Percentiles rank a stretch among this genome's conserved stretches.
phyloP scores from a whole-genome alignment of 1,140 invertebrate species.

The Hydropsyche tenuis region DNA sequence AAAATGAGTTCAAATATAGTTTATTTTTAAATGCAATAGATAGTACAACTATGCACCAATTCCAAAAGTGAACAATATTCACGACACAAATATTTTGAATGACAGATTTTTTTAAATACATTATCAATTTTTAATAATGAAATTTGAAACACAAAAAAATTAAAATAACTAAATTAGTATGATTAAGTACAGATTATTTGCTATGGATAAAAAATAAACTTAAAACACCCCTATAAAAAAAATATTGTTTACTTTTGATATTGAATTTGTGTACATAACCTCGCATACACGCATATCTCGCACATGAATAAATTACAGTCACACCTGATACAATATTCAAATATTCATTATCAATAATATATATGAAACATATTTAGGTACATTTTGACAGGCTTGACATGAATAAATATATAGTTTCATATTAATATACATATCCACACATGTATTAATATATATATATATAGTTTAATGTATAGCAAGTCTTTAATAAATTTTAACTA shows the following conservation, averaged over 20 bases:
- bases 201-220: no score
- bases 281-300: not conserved
- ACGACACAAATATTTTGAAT: no score
- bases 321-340: slow-evolving; percentile 1
- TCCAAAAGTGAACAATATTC: no score
- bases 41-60: no score
- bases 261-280: not conserved
- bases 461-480: not conserved
- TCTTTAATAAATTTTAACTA: slow-evolving; percentile 27
- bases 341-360: not conserved
- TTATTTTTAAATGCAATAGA: slow-evolving; percentile 11
- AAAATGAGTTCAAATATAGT: slow-evolving; percentile 3
- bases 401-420: slow-evolving; percentile 15
- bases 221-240: no score
- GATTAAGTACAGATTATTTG: no score
- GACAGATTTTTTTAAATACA: no score
- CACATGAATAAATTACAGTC: slow-evolving; percentile 22
- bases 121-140: no score
- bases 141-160: no score
- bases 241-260: slow-evolving; percentile 18
- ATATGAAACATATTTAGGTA: slow-evolving; percentile 32
- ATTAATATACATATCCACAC: not conserved
- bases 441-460: no score
- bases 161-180: no score
- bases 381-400: slow-evolving; percentile 27